Percentiles rank a stretch among this genome's conserved stretches.
phyloP scores from a whole-genome alignment of 53 echinoderm and acorn worm genomes.

The Antedon mediterranea region DNA sequence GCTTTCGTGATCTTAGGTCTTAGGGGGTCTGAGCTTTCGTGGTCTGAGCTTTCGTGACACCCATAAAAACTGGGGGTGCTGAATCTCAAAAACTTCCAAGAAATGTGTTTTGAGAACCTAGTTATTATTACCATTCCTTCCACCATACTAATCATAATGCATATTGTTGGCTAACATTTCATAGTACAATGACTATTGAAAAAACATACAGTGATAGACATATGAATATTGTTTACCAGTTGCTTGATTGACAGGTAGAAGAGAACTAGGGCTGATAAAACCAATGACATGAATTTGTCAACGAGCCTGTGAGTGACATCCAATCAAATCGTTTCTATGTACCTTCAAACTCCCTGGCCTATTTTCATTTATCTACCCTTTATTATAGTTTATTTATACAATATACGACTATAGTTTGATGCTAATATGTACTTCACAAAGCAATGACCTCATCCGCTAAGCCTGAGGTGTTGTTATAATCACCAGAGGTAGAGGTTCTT shows the following conservation, averaged over 20 bases:
- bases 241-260: background rate
- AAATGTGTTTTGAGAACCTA: too few species aligned
- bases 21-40: too few species aligned
- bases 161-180: too few species aligned
- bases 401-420: background rate
- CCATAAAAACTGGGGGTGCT: too few species aligned
- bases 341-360: background rate
- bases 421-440: background rate
- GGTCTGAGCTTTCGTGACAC: too few species aligned
- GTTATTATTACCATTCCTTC: too few species aligned
- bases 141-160: too few species aligned
- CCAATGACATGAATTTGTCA: background rate
- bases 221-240: background rate
- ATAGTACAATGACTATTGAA: too few species aligned
- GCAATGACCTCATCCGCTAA: background rate
- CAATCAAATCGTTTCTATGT: background rate
- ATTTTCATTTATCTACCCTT: background rate
- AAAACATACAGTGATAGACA: background rate
- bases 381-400: background rate
- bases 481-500: background rate
- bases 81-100: too few species aligned
- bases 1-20: too few species aligned
- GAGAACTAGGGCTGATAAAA: background rate
- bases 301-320: background rate
- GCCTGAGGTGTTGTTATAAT: background rate